Conservation (phyloP, 2,113 vertebrate species). For the Lophotis ruficrista region DNA sequence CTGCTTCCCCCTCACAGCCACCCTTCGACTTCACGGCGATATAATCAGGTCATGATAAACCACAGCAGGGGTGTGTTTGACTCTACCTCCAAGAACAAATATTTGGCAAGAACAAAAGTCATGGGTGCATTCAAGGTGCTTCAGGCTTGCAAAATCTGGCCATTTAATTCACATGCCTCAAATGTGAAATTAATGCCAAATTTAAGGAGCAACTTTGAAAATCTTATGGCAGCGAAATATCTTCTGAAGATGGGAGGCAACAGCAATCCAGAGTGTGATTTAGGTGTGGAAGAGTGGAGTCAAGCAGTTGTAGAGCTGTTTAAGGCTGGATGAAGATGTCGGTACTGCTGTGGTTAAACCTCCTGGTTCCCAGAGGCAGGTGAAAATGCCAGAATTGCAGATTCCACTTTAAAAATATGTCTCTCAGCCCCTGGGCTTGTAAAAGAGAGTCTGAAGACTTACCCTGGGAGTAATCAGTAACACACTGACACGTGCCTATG, state of each 20-base stretch:
- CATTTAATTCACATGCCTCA: background rate
- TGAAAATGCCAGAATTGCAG: background rate
- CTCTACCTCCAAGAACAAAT: background rate
- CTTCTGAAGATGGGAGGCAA: background rate
- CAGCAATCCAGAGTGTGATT: background rate
- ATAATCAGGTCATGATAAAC: background rate
- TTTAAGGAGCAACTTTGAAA: background rate
- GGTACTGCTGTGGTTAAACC: background rate
- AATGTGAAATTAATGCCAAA: background rate
- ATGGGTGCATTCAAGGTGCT: accelerated
- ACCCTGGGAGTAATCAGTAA: background rate
- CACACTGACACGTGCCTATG: background rate
- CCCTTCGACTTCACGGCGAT: background rate
- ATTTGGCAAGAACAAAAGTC: background rate
- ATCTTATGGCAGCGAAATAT: background rate
- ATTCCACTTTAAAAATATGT: background rate
- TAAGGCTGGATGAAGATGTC: background rate
- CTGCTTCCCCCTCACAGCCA: background rate
- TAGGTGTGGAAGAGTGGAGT: background rate
- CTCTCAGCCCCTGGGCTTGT: background rate
- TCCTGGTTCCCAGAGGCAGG: background rate
- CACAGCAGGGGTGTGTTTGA: accelerated
- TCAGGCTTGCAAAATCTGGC: background rate
- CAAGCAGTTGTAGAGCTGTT: background rate
- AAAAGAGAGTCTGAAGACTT: background rate